phyloP scores from a whole-genome alignment of 2,888 invertebrate genomes.

The Aphidoletes aphidimyza region DNA sequence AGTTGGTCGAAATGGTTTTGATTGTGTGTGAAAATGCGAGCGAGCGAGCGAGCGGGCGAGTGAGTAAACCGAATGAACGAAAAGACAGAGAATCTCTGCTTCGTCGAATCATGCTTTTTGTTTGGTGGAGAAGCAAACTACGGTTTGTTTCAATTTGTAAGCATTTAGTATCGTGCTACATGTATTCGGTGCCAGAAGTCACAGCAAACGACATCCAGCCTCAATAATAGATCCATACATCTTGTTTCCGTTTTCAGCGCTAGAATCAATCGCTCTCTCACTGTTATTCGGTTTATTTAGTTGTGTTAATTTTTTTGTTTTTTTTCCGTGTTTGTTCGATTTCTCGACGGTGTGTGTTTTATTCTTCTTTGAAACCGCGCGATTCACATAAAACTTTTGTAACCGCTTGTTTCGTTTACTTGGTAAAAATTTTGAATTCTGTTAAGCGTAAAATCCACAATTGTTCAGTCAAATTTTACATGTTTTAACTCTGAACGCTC shows the following conservation, averaged over 20 bases:
- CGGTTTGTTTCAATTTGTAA: slow-evolving; percentile 53
- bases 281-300: background rate
- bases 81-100: background rate
- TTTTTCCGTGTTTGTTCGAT: background rate
- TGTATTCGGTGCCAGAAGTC: slow-evolving; percentile 53
- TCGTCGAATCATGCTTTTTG: slow-evolving; percentile 35
- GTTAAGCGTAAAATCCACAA: background rate
- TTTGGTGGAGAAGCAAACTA: slow-evolving; percentile 15
- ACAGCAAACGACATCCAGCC: slow-evolving; percentile 30
- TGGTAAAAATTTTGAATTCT: background rate
- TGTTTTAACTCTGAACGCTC: too few relatives aligned
- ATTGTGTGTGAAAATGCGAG: background rate
- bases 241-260: background rate
- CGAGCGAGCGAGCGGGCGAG: background rate
- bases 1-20: background rate
- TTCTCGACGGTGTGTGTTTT: background rate
- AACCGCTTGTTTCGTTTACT: background rate
- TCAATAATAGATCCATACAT: background rate
- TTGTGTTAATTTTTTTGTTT: too few relatives aligned
- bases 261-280: background rate
- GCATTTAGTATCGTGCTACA: slow-evolving; percentile 53
- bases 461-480: background rate
- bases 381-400: background rate
- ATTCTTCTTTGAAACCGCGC: background rate
- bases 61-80: background rate